Evolutionary conservation across 1,140 invertebrate genomes (phyloP), one percentile per base, ranked within the genome.

Genomic region (Monochamus saltuarius): DNA sequence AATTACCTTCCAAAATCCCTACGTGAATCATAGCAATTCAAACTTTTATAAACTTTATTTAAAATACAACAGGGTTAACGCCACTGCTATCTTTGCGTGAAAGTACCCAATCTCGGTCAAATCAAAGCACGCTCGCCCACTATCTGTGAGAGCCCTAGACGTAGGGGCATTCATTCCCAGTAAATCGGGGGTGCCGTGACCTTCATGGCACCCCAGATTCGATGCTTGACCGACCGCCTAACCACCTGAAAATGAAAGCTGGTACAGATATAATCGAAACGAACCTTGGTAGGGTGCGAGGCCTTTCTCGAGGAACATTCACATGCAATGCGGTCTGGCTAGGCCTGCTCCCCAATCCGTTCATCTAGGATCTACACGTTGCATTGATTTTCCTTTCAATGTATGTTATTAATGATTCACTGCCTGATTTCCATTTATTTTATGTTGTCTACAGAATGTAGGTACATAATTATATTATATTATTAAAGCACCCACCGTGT

Each of bases 211-310:
- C 16, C 16, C 52, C 37, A 35, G 38, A 59, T 37, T 50, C 56
- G 38, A 59, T 45, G 52, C 62, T 59, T 58, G 49, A 42, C 54
- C 46, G 34, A 29, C 10, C 22, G 22, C 22, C n/a, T 29, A 11
- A 14, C 38, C n/a, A 58, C 56, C 29, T 56, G 62, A 60, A 64
- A 64, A 59, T 57, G 62, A 64, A 64, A 64, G 62, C 62, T 59
- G 51, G 39, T 38, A 19, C 46, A 54, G 57, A 64, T 64, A 51
- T 64, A 59, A 64, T 64, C 57, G 52, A 56, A 59, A 36, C 19
- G 53, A 45, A 42, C 57, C 62, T 64, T 59, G 57, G 43, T 36
- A 46, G 45, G 52, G 62, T 55, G 29, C 54, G 53, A 53, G 54
- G 49, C 45, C 22, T 29, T 29, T 29, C 22, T 29, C 2, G 22